Conservation (phyloP, 2,888 invertebrate species). For the Gerosis bhagava region DNA sequence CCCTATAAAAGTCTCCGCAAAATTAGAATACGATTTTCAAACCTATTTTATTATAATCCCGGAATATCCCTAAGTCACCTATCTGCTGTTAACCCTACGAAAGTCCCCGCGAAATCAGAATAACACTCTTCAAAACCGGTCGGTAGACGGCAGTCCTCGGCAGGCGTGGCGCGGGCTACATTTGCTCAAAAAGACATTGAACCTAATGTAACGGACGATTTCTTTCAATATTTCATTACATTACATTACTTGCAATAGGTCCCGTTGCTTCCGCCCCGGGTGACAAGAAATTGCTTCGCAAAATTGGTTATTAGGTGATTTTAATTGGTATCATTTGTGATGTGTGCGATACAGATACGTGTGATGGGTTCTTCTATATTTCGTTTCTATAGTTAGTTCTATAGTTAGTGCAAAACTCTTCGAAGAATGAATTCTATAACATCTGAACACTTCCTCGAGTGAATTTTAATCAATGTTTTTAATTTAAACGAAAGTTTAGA, state of each 20-base stretch:
- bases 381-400: too few species aligned
- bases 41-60: too few species aligned
- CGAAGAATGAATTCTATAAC: too few species aligned
- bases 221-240: conserved; percentile 22
- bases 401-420: too few species aligned
- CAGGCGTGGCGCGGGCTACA: conserved; percentile 21
- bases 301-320: conserved; percentile 18
- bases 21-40: too few species aligned
- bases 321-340: conserved; percentile 22
- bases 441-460: too few species aligned
- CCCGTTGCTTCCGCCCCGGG: conserved; percentile 21
- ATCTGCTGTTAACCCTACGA: conserved; percentile 6
- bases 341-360: conserved; percentile 11
- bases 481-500: too few species aligned
- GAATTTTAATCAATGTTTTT: too few species aligned
- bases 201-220: conserved; percentile 34
- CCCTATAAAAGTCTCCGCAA: too few species aligned
- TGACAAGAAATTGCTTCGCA: conserved; percentile 16
- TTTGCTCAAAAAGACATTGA: conserved; percentile 35
- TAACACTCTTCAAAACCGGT: conserved; percentile 21
- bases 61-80: too few species aligned
- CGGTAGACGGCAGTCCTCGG: too few species aligned
- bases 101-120: conserved; percentile 13
- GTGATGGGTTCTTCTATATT: too few species aligned
- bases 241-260: conserved; percentile 3